phyloP scores from a whole-genome alignment of 2,797 vertebrate species.

The Macropus fuliginosus region DNA sequence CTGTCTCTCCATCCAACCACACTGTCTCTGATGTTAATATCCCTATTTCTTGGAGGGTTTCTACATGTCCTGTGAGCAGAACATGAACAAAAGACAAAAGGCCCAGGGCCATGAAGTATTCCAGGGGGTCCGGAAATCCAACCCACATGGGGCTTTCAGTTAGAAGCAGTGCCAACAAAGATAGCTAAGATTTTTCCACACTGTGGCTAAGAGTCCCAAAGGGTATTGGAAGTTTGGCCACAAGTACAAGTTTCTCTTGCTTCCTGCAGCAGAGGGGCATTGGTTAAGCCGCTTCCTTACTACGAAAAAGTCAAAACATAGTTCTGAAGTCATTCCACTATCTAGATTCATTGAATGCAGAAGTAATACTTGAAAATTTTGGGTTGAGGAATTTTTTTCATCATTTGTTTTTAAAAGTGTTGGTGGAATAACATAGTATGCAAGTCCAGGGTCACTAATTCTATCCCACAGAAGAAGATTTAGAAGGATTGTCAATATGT shows the following conservation, averaged over 20 bases:
- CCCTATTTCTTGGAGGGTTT: conserved; percentile 32
- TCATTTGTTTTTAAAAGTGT: conserved; percentile 63
- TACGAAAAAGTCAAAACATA: conserved; percentile 48
- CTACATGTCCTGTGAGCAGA: background rate
- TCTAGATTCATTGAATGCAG: conserved; percentile 65
- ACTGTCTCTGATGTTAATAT: background rate
- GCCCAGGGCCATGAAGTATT: background rate
- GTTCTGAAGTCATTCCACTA: conserved; percentile 59
- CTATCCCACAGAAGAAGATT: background rate
- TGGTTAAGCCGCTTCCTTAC: conserved; percentile 47
- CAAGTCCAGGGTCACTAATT: background rate
- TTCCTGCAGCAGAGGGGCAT: conserved; percentile 49
- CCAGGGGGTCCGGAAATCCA: background rate
- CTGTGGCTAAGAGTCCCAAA: conserved; percentile 46
- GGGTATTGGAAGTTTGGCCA: conserved; percentile 59
- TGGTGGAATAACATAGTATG: background rate
- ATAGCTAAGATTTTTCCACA: conserved; percentile 14
- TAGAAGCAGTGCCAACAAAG: conserved; percentile 27
- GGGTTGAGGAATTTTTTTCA: conserved; percentile 44
- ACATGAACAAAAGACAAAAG: conserved; percentile 5
- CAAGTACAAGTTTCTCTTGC: conserved; percentile 67
- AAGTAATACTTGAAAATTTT: conserved; percentile 58
- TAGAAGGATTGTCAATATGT: background rate
- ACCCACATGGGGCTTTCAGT: conserved; percentile 5
- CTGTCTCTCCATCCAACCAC: background rate